Evolutionary conservation across 1,140 invertebrate species (phyloP), one percentile per base, ranked within the genome.

Genomic region (Acarapis woodi): DNA sequence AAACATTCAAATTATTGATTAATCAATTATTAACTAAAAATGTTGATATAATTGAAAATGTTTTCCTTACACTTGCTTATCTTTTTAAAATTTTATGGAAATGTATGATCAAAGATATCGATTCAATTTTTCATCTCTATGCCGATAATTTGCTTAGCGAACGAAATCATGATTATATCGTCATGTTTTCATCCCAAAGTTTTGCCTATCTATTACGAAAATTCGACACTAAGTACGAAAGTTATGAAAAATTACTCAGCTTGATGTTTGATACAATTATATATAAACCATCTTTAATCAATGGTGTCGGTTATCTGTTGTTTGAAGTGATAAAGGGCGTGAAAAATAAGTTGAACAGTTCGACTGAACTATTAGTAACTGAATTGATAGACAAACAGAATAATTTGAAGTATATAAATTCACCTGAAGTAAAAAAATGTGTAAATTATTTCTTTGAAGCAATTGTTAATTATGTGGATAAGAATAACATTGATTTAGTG

Each of bases 181-280:
- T 71, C 43, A 71, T 71, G 51, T 88, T 88, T 65, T 78, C 79
- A n/a, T 74, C 77, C 2, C 78, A 88, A 57, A 77, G 76, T 58
- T 87, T 90, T 62, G 70, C 79, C 10, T 87, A 80, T 60, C 68
- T 88, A 2, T 72, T 78, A 5, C 59, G 80, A 42, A 85, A 87
- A 64, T 68, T 42, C 2, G 23, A 49, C 37, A 71, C 85, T 45
- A 73, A 71, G 45, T 60, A 68, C 6, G 63, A 64, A 15, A 72
- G 87, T 52, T 57, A 85, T 19, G 55, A 63, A 32, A n/a, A n/a
- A n/a, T n/a, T n/a, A n/a, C n/a, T n/a, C n/a, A n/a, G n/a, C n/a
- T 58, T 72, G 18, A 53, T 85, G 5, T 56, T 87, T 3, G 57
- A 62, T 47, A 62, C 65, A 22, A 54, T 83, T 6, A 51, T 68